phyloP scores from a whole-genome alignment of 1,140 invertebrate genomes.

The Drosophila ficusphila region DNA sequence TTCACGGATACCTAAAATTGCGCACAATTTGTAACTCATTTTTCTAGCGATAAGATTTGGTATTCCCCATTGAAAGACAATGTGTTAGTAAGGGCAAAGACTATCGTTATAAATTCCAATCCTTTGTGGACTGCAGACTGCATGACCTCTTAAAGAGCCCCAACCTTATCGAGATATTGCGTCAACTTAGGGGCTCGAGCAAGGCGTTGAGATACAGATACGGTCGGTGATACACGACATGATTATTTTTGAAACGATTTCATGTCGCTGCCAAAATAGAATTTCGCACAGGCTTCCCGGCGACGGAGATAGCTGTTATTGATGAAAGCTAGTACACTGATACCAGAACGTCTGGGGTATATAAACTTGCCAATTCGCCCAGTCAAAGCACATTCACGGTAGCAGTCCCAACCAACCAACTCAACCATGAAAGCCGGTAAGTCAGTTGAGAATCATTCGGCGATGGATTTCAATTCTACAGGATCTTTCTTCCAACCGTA shows the following conservation, averaged over 20 bases:
- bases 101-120: neutral
- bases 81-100: no score
- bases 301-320: conserved; percentile 52
- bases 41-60: no score
- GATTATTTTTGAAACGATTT: conserved; percentile 48
- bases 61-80: neutral
- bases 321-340: conserved; percentile 23
- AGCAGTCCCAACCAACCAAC: conserved; percentile 16
- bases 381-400: conserved; percentile 34
- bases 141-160: conserved; percentile 2
- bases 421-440: conserved; percentile 57
- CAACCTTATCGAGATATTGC: conserved; percentile 17
- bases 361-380: conserved; percentile 32
- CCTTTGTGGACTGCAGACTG: neutral
- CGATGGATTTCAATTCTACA: neutral
- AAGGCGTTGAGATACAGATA: conserved; percentile 7
- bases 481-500: neutral
- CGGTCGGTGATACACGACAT: conserved; percentile 15
- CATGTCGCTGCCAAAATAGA: conserved; percentile 49
- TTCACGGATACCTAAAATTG: no score
- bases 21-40: no score
- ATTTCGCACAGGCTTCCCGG: conserved; percentile 32
- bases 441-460: neutral
- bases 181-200: conserved; percentile 11
- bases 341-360: conserved; percentile 31